phyloP scores from a whole-genome alignment of 2,888 invertebrate genomes.

The Julus scandinavius region DNA sequence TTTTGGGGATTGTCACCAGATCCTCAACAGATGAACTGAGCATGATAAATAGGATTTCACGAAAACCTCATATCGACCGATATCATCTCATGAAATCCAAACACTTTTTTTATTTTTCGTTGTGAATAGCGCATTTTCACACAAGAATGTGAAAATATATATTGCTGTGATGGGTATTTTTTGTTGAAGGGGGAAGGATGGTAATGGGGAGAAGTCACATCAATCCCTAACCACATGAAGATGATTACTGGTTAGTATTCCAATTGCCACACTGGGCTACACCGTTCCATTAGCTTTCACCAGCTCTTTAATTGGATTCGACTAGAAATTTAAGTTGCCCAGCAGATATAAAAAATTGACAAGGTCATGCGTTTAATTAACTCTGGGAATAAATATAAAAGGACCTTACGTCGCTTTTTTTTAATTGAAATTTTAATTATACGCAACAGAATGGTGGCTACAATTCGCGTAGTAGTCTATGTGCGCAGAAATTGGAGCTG shows the following conservation, averaged over 20 bases:
- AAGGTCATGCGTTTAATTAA: constrained; percentile 26
- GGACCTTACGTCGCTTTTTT: not conserved
- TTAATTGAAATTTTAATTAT: not conserved
- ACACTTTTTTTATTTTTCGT: not conserved
- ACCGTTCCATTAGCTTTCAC: not conserved
- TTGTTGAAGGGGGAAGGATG: no score
- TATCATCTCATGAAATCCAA: not conserved
- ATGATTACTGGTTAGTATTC: no score
- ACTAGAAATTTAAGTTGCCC: not conserved
- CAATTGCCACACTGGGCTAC: no score
- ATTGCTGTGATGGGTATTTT: no score
- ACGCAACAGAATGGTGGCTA: not conserved
- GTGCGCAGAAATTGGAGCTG: not conserved
- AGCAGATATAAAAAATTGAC: not conserved
- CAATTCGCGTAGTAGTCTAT: not conserved
- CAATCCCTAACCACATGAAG: not conserved
- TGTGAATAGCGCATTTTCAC: no score
- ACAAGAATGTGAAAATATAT: no score
- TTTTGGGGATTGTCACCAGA: no score
- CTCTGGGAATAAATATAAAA: constrained; percentile 27
- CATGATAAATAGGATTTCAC: constrained; percentile 30
- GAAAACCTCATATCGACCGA: not conserved
- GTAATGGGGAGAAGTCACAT: no score
- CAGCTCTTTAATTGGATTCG: not conserved
- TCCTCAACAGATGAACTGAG: constrained; percentile 3